Conservation (phyloP, 64 coral and sea anemone genomes). For the Catalaphyllia jardinei region DNA sequence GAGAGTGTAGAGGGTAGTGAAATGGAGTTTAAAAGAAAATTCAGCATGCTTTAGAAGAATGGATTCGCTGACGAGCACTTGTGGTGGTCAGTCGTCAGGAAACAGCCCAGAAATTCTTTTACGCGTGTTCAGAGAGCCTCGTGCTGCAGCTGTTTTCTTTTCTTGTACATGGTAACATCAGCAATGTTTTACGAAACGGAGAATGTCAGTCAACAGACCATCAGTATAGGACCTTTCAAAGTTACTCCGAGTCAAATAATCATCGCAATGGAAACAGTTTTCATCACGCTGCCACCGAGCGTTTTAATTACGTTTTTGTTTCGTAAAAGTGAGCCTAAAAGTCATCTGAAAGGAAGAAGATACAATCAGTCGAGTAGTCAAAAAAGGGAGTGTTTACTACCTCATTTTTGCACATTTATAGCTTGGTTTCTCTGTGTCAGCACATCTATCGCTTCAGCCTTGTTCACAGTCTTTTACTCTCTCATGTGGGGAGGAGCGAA, state of each 20-base stretch:
- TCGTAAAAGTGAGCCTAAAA: constrained; percentile 9
- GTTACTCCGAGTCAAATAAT: constrained; percentile 30
- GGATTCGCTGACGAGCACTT: constrained; percentile 20
- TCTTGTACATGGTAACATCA: constrained; percentile 36
- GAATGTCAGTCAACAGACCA: not conserved
- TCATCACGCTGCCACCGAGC: not conserved
- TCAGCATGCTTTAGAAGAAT: not conserved
- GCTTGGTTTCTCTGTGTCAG: constrained; percentile 46
- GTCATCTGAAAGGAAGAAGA: not conserved
- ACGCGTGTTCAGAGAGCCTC: constrained; percentile 44
- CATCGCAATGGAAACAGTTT: constrained; percentile 15
- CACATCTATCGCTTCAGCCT: constrained; percentile 17
- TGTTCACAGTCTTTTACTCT: constrained; percentile 48
- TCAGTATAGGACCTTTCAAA: constrained; percentile 16
- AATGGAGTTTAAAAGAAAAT: constrained; percentile 36
- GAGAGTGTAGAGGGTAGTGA: not conserved
- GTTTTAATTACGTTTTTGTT: constrained; percentile 18
- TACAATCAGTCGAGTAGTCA: not conserved
- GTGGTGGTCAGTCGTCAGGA: constrained; percentile 25
- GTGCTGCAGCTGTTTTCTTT: constrained; percentile 15
- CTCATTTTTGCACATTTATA: constrained; percentile 39
- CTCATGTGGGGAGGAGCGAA: constrained; percentile 49
- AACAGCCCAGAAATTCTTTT: constrained; percentile 30
- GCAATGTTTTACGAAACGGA: constrained; percentile 54
- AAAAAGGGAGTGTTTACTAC: not conserved